A percentile compares a stretch with the other conserved stretches of the same genome.
Conservation (phyloP, 2,797 vertebrate species). For the Lateolabrax maculatus region DNA sequence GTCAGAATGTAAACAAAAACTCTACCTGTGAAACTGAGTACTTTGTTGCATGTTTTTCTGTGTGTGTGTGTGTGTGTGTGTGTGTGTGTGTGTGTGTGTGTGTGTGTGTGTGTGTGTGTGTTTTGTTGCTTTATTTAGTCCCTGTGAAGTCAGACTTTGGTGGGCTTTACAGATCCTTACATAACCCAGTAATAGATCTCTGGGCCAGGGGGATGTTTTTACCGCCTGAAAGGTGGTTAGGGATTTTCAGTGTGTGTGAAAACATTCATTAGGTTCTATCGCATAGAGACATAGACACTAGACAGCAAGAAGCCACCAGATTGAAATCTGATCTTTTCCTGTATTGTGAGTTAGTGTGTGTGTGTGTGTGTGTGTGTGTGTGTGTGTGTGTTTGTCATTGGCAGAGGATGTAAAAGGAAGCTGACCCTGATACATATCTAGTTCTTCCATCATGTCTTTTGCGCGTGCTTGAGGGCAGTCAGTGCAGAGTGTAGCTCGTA, state of each 20-base stretch:
- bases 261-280: constrained; percentile 33
- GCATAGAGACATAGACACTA: constrained; percentile 39
- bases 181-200: constrained; percentile 77
- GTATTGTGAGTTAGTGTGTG: constrained; percentile 14
- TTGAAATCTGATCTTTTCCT: constrained; percentile 58
- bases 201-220: constrained; percentile 67
- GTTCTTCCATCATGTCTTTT: constrained; percentile 35
- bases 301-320: constrained; percentile 35
- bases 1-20: background rate
- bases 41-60: constrained; percentile 24
- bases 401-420: constrained; percentile 59
- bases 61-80: background rate
- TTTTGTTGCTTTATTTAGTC: constrained; percentile 68
- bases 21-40: constrained; percentile 9
- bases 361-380: constrained; percentile 1
- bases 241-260: constrained; percentile 34
- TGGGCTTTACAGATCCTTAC: constrained; percentile 70
- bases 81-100: background rate
- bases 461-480: constrained; percentile 41
- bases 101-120: background rate
- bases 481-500: constrained; percentile 50
- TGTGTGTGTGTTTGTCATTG: constrained; percentile 13
- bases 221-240: constrained; percentile 52
- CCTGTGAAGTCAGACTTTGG: constrained; percentile 62
- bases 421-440: constrained; percentile 60